Evolutionary conservation across 1,140 invertebrate species (phyloP).

Genomic region (Trinorchestia longiramus): DNA sequence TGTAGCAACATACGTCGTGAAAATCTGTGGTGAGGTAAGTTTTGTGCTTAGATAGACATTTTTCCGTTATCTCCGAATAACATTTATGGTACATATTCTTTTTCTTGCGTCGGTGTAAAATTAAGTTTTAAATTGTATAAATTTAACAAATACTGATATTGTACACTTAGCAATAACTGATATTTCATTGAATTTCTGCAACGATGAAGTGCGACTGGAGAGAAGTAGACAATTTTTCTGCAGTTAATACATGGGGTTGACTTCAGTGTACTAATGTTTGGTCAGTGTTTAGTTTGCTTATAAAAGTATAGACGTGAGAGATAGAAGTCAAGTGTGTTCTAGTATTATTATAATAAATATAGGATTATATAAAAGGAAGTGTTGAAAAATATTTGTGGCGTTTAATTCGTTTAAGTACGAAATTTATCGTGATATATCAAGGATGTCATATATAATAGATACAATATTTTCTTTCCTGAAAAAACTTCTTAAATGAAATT

Average conservation of each 20-base stretch:
- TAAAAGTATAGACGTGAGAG: background rate
- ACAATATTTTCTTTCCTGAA: background rate
- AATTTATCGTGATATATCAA: background rate
- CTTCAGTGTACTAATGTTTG: constrained; percentile 1
- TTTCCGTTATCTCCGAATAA: too few species aligned
- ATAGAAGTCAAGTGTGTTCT: background rate
- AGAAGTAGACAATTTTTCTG: background rate
- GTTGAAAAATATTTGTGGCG: background rate
- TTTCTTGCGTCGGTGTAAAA: too few species aligned
- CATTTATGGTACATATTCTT: too few species aligned
- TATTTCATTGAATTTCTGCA: background rate
- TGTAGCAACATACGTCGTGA: too few species aligned
- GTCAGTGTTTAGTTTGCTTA: background rate
- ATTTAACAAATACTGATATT: too few species aligned
- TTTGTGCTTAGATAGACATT: too few species aligned
- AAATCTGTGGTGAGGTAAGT: too few species aligned
- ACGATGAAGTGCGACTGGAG: background rate
- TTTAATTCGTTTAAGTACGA: background rate
- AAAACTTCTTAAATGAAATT: background rate
- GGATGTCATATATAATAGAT: background rate
- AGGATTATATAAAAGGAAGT: background rate
- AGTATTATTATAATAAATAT: background rate
- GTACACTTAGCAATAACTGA: background rate
- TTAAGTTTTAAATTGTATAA: too few species aligned
- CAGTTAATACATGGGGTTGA: background rate